Percentiles rank a stretch among this genome's conserved stretches.
Evolutionary conservation across 2,113 vertebrate genomes (phyloP).

Genomic region (Oenanthe oenanthe): DNA sequence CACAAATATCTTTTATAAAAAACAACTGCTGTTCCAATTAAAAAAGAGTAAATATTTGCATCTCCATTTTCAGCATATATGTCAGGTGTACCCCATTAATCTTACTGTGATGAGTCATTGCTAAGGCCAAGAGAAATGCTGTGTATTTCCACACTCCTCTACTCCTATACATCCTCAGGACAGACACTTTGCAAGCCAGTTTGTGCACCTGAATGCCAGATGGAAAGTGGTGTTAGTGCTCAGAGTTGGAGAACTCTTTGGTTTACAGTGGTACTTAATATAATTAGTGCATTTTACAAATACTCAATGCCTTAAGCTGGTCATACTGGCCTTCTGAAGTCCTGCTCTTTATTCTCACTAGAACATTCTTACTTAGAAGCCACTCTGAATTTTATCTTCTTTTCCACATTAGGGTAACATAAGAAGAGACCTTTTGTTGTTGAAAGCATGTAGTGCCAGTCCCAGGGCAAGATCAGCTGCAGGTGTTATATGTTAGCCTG

Average conservation of each 20-base stretch:
- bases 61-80: neutral
- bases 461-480: neutral
- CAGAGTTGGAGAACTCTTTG: neutral
- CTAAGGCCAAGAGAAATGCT: fast-evolving
- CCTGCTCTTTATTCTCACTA: neutral
- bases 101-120: neutral
- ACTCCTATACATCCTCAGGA: neutral
- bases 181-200: neutral
- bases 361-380: neutral
- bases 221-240: neutral
- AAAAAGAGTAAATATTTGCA: neutral
- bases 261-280: neutral
- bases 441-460: neutral
- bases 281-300: neutral
- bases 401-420: neutral
- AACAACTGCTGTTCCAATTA: neutral
- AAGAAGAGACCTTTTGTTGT: neutral
- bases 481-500: neutral
- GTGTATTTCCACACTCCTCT: neutral
- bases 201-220: neutral
- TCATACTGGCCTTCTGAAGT: neutral
- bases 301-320: neutral
- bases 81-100: neutral
- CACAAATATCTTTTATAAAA: neutral
- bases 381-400: neutral